Evolutionary conservation across 2,888 invertebrate species (phyloP), one percentile per base, ranked within the genome.

Genomic region (Cryptocephalus primarius): DNA sequence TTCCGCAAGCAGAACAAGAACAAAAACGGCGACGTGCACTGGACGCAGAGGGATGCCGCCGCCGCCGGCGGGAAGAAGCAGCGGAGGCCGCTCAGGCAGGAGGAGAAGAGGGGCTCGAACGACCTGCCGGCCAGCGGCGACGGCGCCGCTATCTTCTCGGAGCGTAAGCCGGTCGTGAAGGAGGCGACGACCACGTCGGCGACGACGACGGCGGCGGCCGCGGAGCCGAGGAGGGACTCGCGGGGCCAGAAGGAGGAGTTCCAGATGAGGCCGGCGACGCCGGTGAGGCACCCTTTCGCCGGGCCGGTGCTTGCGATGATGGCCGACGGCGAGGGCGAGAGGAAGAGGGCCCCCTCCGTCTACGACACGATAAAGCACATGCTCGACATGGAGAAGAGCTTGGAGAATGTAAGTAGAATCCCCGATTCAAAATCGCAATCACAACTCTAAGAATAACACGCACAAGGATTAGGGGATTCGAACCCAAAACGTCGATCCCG

Each of bases 201-300:
- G 12, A 45, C 50, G 3, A 33, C 39, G 11, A 45, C 39, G 9
- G 49, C 59, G 8, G 51, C 55, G 8, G 55, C 57, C 44, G 52
- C 58, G 34, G 48, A 52, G 39, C 47, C 58, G 8, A 60, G 58
- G 43, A 55, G 55, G 32, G 60, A 63, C 22, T 48, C 51, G 14
- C 58, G 60, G 33, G 82, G 81, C 1, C 79, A 83, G 59, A 80
- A 81, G 56, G 83, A 83, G 65, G 74, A 79, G 42, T 78, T 79
- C 9, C 67, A 82, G 58, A 75, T 79, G 47, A 70, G 80, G 51
- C 82, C 82, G 6, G 74, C 76, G 4, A 74, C 76, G 31, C 76
- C 76, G 39, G 70, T 71, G 1, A 65, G 73, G 47, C 72, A 72
- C 55, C 72, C 75, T 34, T 77, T 77, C 60, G 74, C 76, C 51